Base-by-base conservation (phyloP, 2,797 vertebrate genomes). In the Tangara arthus region DNA sequence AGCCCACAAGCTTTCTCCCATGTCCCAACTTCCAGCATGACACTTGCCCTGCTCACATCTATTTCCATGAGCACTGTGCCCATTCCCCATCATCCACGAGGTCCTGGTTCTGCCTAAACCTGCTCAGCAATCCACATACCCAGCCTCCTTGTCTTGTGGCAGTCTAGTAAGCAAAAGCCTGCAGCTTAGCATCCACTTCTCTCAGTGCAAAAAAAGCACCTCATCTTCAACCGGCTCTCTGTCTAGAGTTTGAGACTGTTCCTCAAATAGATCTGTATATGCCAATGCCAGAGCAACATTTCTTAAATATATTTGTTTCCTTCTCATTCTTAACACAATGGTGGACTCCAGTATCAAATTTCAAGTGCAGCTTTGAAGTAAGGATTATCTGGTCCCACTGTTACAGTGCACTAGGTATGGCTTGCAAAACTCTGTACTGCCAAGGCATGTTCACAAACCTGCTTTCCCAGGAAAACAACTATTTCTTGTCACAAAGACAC, bases 61-160 rank as follows among this genome's bases (percentile, higher is more conserved):
- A 47, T 12, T 56, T 64, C 76, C 34, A 34, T 0, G 3, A 49
- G 26, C 41, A 71, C 14, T 0, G 0, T 69, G 32, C 11, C 35
- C 0, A 0, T 9, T 35, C 30, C 18, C 26, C 34, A 28, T 10
- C 32, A 55, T 11, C 18, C 18, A 9, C 2, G 0, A 71, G 21
- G 19, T 35, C 18, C 61, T 28, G 44, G 28, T 41, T 83, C 75
- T 78, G 61, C 61, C 68, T 71, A 47, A 71, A 18, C 9, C 32
- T 60, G 32, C 50, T 22, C 15, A 35, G 28, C 10, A 34, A 68
- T 15, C 57, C 32, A 21, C 53, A 41, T 3, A 22, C 4, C 27
- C 7, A 1, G 65, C 32, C 49, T 82, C 52, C 30, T 57, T 55
- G n/a, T 28, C 56, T 35, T 44, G 34, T 35, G 61, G 46, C 2